phyloP scores from a whole-genome alignment of 2,797 vertebrate genomes.

The Lutjanus argentimaculatus region DNA sequence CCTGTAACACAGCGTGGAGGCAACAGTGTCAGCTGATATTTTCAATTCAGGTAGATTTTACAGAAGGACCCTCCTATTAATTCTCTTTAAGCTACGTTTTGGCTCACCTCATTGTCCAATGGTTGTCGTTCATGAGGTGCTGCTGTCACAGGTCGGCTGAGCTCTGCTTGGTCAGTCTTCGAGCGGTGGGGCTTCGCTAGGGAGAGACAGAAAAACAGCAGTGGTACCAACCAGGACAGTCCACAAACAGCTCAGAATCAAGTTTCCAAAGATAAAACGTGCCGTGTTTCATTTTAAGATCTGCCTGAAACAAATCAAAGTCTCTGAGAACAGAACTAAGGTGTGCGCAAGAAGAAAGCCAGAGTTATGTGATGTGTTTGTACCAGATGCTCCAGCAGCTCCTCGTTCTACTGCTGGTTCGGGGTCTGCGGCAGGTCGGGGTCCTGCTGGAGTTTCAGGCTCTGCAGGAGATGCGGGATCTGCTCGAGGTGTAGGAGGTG shows the following conservation, averaged over 20 bases:
- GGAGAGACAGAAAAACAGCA: conserved; percentile 14
- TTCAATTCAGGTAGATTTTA: accelerated
- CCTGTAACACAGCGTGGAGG: conserved; percentile 16
- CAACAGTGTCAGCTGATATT: no score
- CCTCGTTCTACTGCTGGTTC: neutral
- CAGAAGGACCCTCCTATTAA: accelerated
- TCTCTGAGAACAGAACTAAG: neutral
- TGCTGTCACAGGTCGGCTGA: conserved; percentile 10
- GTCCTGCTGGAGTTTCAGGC: neutral
- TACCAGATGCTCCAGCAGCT: conserved; percentile 46
- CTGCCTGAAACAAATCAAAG: neutral
- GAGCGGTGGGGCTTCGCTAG: conserved; percentile 51
- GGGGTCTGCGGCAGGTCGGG: neutral
- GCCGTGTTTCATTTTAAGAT: neutral
- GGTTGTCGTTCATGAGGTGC: conserved; percentile 22
- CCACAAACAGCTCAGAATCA: neutral
- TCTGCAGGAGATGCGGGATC: neutral
- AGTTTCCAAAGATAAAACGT: neutral
- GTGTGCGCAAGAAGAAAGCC: neutral
- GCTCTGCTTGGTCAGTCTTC: conserved; percentile 46
- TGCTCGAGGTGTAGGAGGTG: neutral
- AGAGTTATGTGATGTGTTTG: neutral
- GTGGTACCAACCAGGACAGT: neutral
- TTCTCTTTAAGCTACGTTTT: accelerated
- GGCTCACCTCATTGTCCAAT: conserved; percentile 50